Percentiles rank a stretch among this genome's conserved stretches.
phyloP scores from a whole-genome alignment of 2,113 vertebrate genomes.

The Myanophis thanlyinensis region DNA sequence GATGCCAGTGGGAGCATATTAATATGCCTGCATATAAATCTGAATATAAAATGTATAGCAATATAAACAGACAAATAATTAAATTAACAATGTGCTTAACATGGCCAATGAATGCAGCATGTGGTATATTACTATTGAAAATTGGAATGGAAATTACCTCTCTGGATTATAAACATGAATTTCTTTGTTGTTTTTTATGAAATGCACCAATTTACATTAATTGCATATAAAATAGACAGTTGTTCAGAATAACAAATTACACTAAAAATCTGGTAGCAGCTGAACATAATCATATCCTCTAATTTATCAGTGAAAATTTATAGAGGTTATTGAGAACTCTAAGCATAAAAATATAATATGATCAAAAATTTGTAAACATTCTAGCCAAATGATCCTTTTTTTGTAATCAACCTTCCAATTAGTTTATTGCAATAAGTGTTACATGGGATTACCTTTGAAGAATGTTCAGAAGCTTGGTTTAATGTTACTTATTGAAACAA shows the following conservation, averaged over 20 bases:
- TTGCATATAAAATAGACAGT: conserved; percentile 43
- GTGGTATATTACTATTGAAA: not conserved
- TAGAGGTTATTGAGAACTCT: conserved; percentile 35
- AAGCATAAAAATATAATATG: conserved; percentile 12
- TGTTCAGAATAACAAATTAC: conserved; percentile 36
- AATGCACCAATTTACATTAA: conserved; percentile 46
- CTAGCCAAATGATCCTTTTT: not conserved
- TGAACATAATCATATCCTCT: conserved; percentile 47
- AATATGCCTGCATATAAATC: not conserved
- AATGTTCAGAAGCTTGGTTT: not conserved
- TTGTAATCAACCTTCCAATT: conserved; percentile 12
- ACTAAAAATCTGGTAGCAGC: conserved; percentile 42
- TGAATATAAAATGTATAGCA: not conserved
- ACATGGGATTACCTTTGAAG: not conserved
- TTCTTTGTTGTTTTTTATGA: conserved; percentile 33
- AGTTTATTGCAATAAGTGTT: not conserved
- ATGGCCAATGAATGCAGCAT: not conserved
- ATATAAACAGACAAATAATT: not conserved
- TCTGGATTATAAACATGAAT: not conserved
- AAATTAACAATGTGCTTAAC: not conserved
- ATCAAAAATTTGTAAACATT: conserved; percentile 17
- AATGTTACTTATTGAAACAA: not conserved
- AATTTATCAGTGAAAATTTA: conserved; percentile 35
- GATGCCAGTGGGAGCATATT: not conserved
- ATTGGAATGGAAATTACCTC: not conserved